A percentile compares a stretch with the other conserved stretches of the same genome.
Conservation (phyloP, 2,797 vertebrate species). For the Amniataba percoides region DNA sequence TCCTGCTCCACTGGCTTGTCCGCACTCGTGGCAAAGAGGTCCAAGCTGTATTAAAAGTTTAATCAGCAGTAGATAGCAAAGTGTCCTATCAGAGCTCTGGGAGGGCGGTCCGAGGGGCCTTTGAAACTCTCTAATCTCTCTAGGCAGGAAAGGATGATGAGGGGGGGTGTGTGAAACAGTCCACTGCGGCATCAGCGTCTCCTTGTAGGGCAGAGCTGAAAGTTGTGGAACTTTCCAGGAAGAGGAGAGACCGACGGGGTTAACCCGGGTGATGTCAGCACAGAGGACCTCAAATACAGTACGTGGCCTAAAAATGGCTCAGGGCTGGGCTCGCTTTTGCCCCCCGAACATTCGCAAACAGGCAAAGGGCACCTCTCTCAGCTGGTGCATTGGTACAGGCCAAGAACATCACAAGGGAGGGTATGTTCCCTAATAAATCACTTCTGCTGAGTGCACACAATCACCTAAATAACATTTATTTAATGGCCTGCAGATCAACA, state of each 20-base stretch:
- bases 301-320: background rate
- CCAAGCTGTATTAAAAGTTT: slow-evolving; percentile 27
- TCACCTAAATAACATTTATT: slow-evolving; percentile 69
- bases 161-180: slow-evolving; percentile 1
- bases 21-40: slow-evolving; percentile 4
- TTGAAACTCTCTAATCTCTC: slow-evolving; percentile 39
- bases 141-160: background rate
- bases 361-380: slow-evolving; percentile 30
- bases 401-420: slow-evolving; percentile 57
- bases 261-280: slow-evolving; percentile 16
- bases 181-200: background rate
- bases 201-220: slow-evolving; percentile 43
- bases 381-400: slow-evolving; percentile 27
- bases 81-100: slow-evolving; percentile 8
- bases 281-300: background rate
- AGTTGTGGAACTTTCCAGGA: slow-evolving; percentile 48
- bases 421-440: slow-evolving; percentile 71
- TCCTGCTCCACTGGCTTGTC: slow-evolving; percentile 29
- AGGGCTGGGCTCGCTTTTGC: background rate
- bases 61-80: slow-evolving; percentile 45
- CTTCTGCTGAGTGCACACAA: slow-evolving; percentile 66
- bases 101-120: background rate
- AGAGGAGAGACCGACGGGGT: slow-evolving; percentile 4
- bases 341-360: slow-evolving; percentile 25
- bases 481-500: slow-evolving; percentile 58